Percentiles rank a stretch among this genome's conserved stretches.
phyloP scores from a whole-genome alignment of 2,113 vertebrate species.

The Pagrus major region DNA sequence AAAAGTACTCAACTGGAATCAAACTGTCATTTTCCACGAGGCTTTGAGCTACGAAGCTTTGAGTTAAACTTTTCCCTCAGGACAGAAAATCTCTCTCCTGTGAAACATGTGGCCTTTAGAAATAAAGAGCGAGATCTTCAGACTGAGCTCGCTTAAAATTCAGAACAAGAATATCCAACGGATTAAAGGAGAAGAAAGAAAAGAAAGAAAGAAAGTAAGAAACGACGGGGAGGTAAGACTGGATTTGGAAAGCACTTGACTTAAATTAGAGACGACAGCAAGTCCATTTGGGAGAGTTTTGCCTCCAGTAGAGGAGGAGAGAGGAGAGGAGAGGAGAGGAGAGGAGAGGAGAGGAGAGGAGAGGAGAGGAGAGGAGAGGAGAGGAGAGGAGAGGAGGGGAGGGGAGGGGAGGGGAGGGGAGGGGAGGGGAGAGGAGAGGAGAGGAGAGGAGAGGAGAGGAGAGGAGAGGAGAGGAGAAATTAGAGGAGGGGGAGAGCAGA shows the following conservation, averaged over 20 bases:
- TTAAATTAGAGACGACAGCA: conserved; percentile 41
- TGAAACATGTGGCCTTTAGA: conserved; percentile 8
- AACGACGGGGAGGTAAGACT: neutral
- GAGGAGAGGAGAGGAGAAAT: neutral
- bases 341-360: neutral
- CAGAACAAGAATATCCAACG: conserved; percentile 4
- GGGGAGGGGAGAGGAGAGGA: too few relatives aligned
- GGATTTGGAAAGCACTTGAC: conserved; percentile 29
- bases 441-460: neutral
- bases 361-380: neutral
- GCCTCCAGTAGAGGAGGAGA: neutral
- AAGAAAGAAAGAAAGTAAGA: neutral
- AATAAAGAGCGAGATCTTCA: conserved; percentile 4
- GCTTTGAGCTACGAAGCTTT: conserved; percentile 1
- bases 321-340: neutral
- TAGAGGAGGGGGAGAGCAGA: conserved; percentile 7
- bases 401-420: neutral
- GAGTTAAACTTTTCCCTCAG: neutral
- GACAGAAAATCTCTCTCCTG: neutral
- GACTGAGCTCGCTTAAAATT: conserved; percentile 24
- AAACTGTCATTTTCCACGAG: neutral
- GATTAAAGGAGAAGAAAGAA: conserved; percentile 15
- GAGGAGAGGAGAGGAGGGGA: neutral
- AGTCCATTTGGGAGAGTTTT: conserved; percentile 31
- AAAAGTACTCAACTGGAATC: neutral